Base-by-base conservation (phyloP, 2,888 invertebrate species). In the Liodrosophila aerea region DNA sequence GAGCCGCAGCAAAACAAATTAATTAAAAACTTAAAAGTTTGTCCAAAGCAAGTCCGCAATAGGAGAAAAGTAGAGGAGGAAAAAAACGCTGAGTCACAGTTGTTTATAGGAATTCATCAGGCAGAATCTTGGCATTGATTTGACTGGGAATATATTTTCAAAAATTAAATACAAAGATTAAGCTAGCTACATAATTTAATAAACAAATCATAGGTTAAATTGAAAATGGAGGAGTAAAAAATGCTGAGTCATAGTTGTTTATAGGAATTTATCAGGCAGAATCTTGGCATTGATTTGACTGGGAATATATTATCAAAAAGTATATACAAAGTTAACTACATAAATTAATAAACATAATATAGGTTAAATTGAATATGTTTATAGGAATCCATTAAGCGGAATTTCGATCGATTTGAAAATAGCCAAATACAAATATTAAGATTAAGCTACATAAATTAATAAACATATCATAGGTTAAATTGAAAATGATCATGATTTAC, bases 1-100 rank as follows among this genome's bases (percentile, higher is more conserved):
- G 64, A 56, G 60, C 81, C 60, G 58, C 84, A 71, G 69, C 60
- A 77, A 81, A 74, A 69, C 82, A 81, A 84, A 78, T 78, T 84
- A 78, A 78, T 78, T 78, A 81, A 78, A 81, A 78, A 78, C 78
- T 78, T 84, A 74, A 77, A 76, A 78, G 50, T 81, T 78, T 58
- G 45, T 68, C 56, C 41, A 34, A 11, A 62, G 43, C 22, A 22
- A 52, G 34, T 51, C 40, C 40, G 13, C 47, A 37, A 22, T 22
- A 5, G 4, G 37, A 56, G 50, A 41, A 37, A 56, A 31, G 16
- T 43, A 31, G 37, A 11, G 27, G 12, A 11, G 47, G 36, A 8
- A 13, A 27, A 12, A 9, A 13, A 4, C 16, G 36, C 41, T 36
- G 50, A 54, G 41, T 53, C 49, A 31, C 46, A 36, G 13, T 15